A percentile compares a stretch with the other conserved stretches of the same genome.
These are phyloP conservation scores for Ficedula albicollis DNA, from an alignment of 2,797 vertebrate species.

Conservation along the genomic window DNA sequence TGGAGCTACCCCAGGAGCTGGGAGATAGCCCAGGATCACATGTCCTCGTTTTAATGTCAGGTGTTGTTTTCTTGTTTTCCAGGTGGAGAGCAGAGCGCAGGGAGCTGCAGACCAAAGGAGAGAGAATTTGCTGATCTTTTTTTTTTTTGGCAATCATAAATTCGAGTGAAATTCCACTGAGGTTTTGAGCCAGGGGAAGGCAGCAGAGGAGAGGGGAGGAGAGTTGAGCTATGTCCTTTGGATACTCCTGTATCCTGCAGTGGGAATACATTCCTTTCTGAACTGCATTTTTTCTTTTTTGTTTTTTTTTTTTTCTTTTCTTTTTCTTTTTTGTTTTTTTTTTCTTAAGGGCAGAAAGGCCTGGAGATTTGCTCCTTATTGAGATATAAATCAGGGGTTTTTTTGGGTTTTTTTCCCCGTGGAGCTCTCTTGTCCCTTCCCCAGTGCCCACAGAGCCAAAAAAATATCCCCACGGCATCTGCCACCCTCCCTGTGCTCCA, in stretches of 20 bases:
- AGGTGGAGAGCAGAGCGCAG: neutral
- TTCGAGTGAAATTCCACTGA: neutral
- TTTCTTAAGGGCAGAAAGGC: neutral
- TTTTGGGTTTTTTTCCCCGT: neutral
- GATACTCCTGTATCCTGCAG: neutral
- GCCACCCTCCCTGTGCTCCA: neutral
- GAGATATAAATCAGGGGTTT: neutral
- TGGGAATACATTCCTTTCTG: neutral
- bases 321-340: too few species aligned
- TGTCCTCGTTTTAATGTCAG: neutral
- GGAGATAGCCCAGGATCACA: rapidly evolving
- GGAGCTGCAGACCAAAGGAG: neutral
- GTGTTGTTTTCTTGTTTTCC: neutral
- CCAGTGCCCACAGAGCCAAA: neutral
- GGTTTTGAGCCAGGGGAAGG: neutral
- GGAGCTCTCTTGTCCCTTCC: neutral
- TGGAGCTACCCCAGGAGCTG: neutral
- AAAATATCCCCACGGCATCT: neutral
- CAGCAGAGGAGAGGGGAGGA: neutral
- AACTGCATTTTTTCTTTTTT: neutral
- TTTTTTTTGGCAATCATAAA: neutral
- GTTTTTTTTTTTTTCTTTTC: too few species aligned
- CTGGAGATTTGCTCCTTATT: neutral
- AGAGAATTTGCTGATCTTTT: neutral
- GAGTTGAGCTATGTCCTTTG: neutral